Conservation (phyloP, 2,113 vertebrate genomes). For the Gobio gobio region DNA sequence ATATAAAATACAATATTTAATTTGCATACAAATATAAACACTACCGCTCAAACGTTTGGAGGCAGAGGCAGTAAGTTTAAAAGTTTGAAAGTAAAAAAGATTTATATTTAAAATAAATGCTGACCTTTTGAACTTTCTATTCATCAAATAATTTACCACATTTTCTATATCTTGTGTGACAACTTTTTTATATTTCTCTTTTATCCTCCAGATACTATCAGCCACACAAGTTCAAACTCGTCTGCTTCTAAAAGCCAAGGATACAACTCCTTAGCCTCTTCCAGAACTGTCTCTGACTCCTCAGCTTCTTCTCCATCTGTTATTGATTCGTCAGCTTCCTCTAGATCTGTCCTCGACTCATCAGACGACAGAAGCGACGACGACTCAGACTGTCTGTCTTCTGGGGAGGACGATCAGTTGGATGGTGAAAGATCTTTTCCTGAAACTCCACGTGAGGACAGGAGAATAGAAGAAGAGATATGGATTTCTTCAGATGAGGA, state of each 20-base stretch:
- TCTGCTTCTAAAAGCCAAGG: constrained; percentile 56
- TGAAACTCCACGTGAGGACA: constrained; percentile 19
- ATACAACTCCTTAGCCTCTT: constrained; percentile 62
- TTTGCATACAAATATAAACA: neutral
- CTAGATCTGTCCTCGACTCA: constrained; percentile 72
- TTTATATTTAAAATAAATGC: neutral
- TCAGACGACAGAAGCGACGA: constrained; percentile 75
- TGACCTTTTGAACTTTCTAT: neutral
- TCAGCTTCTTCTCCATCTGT: constrained; percentile 38
- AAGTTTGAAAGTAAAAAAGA: neutral
- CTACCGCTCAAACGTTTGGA: neutral
- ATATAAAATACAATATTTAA: neutral
- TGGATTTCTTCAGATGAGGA: constrained; percentile 74
- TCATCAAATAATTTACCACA: neutral
- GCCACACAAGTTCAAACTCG: constrained; percentile 52
- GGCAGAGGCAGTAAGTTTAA: neutral
- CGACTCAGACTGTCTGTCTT: constrained; percentile 79
- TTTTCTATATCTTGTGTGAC: neutral
- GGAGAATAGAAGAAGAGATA: constrained; percentile 39
- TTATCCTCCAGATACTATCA: constrained; percentile 68
- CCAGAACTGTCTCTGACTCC: constrained; percentile 72
- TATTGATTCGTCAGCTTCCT: constrained; percentile 61
- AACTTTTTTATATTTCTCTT: neutral
- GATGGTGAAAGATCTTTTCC: constrained; percentile 23
- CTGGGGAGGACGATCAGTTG: constrained; percentile 66